phyloP scores from a whole-genome alignment of 2,797 vertebrate species.

The Lepidocolaptes lacrymiger region DNA sequence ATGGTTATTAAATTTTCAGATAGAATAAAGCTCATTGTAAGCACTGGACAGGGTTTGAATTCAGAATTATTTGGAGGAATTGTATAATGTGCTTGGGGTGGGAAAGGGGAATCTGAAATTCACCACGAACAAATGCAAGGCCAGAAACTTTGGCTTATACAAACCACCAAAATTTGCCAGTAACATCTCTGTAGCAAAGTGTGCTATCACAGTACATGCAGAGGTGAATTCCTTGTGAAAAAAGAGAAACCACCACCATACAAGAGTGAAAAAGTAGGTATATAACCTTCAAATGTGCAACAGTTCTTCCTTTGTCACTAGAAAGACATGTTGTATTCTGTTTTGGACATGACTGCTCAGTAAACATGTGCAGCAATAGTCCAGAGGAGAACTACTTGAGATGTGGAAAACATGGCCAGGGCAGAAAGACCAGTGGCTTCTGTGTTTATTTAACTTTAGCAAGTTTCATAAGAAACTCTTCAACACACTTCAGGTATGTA shows the following conservation, averaged over 20 bases:
- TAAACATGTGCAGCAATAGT: not conserved
- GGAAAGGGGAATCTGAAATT: not conserved
- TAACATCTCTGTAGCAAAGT: not conserved
- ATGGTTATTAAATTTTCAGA: conserved; percentile 54
- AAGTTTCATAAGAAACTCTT: not conserved
- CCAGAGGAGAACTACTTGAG: not conserved
- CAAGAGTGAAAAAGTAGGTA: not conserved
- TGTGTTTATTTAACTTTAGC: not conserved
- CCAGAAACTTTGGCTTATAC: not conserved
- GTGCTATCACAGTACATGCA: not conserved
- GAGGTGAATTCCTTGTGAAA: not conserved
- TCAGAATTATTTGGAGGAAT: not conserved
- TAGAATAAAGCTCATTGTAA: not conserved
- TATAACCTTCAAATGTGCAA: not conserved
- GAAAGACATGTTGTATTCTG: not conserved
- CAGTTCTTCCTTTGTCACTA: not conserved
- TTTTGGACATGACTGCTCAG: not conserved
- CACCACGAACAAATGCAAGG: not conserved
- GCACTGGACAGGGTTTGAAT: conserved; percentile 9
- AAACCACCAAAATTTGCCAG: not conserved
- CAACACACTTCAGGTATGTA: not conserved
- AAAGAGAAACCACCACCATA: not conserved
- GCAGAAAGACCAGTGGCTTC: not conserved
- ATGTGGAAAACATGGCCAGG: not conserved
- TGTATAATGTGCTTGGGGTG: not conserved